These are phyloP conservation scores for Apoda limacodes DNA, from an alignment of 2,888 invertebrate species.

Conservation along the genomic window DNA sequence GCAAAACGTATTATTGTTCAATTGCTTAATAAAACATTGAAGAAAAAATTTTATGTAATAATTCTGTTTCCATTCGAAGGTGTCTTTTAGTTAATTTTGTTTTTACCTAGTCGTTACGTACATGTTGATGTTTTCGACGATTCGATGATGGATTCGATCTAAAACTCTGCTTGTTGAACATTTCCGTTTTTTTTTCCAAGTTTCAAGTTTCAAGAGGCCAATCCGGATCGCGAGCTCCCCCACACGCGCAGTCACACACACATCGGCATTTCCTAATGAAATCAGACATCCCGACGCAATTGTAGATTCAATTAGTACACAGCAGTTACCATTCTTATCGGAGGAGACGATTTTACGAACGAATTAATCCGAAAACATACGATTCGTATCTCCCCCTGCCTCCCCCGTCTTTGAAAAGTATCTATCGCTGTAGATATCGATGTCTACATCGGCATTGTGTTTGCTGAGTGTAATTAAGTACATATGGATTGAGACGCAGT, in stretches of 20 bases:
- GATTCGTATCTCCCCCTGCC: slow-evolving; percentile 60
- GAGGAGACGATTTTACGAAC: slow-evolving; percentile 68
- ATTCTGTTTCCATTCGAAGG: too few relatives aligned
- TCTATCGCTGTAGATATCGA: slow-evolving; percentile 44
- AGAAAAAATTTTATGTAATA: too few relatives aligned
- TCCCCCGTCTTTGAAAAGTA: slow-evolving; percentile 34
- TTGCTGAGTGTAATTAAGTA: slow-evolving; percentile 62
- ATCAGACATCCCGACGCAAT: slow-evolving; percentile 64
- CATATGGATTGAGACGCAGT: slow-evolving; percentile 38
- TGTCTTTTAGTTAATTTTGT: too few relatives aligned
- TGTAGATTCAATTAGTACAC: slow-evolving; percentile 69
- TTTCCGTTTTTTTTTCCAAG: too few relatives aligned
- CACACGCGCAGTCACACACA: slow-evolving; percentile 40
- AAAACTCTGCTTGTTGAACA: too few relatives aligned
- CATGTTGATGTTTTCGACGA: too few relatives aligned
- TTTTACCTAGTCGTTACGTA: too few relatives aligned
- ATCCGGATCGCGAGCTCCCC: slow-evolving; percentile 22
- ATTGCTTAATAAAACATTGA: too few relatives aligned
- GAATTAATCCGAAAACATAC: slow-evolving; percentile 70
- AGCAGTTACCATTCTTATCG: slow-evolving; percentile 67
- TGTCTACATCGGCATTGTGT: slow-evolving; percentile 43
- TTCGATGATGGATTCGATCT: too few relatives aligned
- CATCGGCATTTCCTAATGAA: slow-evolving; percentile 53
- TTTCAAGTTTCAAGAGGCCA: slow-evolving; percentile 31
- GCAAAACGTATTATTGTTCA: slow-evolving; percentile 13